Evolutionary conservation across 1,140 invertebrate species (phyloP).

Genomic region (Drosophila santomea): DNA sequence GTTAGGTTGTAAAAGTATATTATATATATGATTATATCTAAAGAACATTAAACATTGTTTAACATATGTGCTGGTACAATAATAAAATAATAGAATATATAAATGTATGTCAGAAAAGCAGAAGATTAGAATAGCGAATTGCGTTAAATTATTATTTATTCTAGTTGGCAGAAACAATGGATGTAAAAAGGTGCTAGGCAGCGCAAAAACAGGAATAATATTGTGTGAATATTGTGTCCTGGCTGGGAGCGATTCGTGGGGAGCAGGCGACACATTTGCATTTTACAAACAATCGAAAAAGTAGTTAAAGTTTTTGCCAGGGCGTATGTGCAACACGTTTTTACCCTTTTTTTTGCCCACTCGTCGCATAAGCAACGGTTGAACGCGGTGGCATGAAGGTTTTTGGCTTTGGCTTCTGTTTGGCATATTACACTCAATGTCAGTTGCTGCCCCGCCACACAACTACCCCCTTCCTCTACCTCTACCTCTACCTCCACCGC

Average conservation of each 20-base stretch:
- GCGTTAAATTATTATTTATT: not conserved
- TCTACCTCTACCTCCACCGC: not conserved
- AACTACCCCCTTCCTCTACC: too few species aligned
- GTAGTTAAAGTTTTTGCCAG: conserved; percentile 75
- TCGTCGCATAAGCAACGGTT: conserved; percentile 67
- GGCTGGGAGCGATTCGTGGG: conserved; percentile 19
- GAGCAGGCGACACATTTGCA: conserved; percentile 68
- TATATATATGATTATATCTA: too few species aligned
- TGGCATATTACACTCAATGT: conserved; percentile 76
- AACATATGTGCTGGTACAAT: too few species aligned
- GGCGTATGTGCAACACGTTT: conserved; percentile 54
- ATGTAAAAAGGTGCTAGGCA: not conserved
- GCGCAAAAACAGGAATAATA: conserved; percentile 35
- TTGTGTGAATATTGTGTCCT: conserved; percentile 68
- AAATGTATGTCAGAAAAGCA: too few species aligned
- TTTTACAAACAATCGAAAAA: conserved; percentile 84
- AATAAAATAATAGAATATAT: too few species aligned
- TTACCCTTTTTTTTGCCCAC: conserved; percentile 35
- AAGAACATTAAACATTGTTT: too few species aligned
- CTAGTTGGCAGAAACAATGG: not conserved
- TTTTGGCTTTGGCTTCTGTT: conserved; percentile 57
- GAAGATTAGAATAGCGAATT: too few species aligned
- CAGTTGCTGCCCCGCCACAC: conserved; percentile 4
- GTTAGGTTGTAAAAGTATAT: too few species aligned
- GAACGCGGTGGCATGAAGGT: conserved; percentile 28